Evolutionary conservation across 2,888 invertebrate species (phyloP), one percentile per base, ranked within the genome.

Genomic region (Atethmia centrago): DNA sequence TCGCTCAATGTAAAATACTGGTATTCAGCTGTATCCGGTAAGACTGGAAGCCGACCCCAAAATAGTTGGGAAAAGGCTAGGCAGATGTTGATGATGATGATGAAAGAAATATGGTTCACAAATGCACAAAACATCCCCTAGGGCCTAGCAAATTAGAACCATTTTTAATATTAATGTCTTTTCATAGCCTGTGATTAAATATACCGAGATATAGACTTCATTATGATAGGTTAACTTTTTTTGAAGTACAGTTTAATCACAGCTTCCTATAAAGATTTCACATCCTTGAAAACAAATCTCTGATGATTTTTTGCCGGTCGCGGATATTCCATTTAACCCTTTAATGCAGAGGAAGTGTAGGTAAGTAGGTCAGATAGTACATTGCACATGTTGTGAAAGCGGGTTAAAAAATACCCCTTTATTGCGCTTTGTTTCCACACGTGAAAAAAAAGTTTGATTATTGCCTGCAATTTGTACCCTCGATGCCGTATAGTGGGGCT

Each of bases 301-400:
- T 71, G 88, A 84, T 76, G 80, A 86, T 89, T 89, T 90, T 93
- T 92, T 92, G 90, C 90, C 87, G 87, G 84, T 92, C 90, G 93
- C 93, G 93, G 93, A 95, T 95, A 95, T 93, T 92, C 91, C 89
- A 93, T 94, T 88, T 93, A 95, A 95, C 95, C 94, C 94, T 95
- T 95, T 93, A 92, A 93, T 91, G 93, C 93, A 93, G 88, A 95
- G 95, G 96, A 96, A 94, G 95, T 95, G 94, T 95, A 91, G 90
- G 91, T 91, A 96, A 95, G 95, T 96, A 95, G 96, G 96, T 96
- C 95, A 95, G 92, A 92, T 92, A 93, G 91, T 90, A 93, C 93
- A 95, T 94, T 95, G 95, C 96, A 96, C 94, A 96, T 96, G 96
- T 94, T 95, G 95, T 94, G 95, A 95, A 95, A 96, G 96, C 95